These are phyloP conservation scores for Acrobasis suavella DNA, from an alignment of 2,888 invertebrate genomes.

Conservation along the genomic window DNA sequence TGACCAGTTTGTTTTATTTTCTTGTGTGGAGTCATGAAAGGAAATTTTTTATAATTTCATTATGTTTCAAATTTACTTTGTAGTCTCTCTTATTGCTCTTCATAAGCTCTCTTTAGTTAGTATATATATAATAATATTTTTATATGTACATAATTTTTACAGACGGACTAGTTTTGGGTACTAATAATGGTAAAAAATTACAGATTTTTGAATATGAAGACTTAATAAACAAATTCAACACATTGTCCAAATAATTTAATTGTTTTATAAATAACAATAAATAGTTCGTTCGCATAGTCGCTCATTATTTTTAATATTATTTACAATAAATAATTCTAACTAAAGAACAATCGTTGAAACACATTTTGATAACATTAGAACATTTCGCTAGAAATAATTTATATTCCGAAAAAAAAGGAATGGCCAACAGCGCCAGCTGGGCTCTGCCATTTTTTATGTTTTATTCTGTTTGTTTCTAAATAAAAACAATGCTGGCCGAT, in stretches of 20 bases:
- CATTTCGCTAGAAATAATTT: background rate
- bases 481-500: background rate
- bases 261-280: constrained; percentile 37
- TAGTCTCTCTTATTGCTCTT: too few relatives aligned
- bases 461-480: too few relatives aligned
- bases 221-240: background rate
- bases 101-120: too few relatives aligned
- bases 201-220: too few relatives aligned
- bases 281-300: constrained; percentile 19
- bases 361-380: background rate
- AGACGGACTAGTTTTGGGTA: too few relatives aligned
- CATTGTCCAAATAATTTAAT: constrained; percentile 38
- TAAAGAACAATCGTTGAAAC: background rate
- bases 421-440: background rate
- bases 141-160: too few relatives aligned
- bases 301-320: background rate
- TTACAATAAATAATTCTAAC: background rate
- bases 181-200: too few relatives aligned
- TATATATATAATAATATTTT: too few relatives aligned
- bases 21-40: too few relatives aligned
- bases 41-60: too few relatives aligned
- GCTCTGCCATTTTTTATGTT: constrained; percentile 1
- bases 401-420: background rate
- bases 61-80: too few relatives aligned
- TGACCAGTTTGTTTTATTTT: too few relatives aligned